Percentiles rank a stretch among this genome's conserved stretches.
phyloP scores from a whole-genome alignment of 2,113 vertebrate genomes.

The Podarcis muralis region DNA sequence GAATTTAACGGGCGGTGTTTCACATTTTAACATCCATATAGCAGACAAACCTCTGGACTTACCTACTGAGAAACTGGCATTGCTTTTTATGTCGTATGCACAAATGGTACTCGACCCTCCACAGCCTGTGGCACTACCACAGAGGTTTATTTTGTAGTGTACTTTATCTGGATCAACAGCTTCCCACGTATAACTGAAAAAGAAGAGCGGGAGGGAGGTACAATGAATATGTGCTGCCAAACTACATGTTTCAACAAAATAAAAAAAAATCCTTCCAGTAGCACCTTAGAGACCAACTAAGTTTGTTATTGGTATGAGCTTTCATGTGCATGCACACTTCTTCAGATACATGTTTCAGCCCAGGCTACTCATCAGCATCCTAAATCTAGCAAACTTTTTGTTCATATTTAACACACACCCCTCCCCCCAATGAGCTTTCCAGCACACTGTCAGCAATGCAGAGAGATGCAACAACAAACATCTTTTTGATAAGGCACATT shows the following conservation, averaged over 20 bases:
- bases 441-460: background rate
- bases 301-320: too few species aligned
- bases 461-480: too few species aligned
- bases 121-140: slow-evolving; percentile 73
- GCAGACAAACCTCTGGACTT: slow-evolving; percentile 68
- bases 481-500: background rate
- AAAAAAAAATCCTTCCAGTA: too few species aligned
- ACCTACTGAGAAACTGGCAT: slow-evolving; percentile 79
- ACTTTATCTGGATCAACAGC: slow-evolving; percentile 84
- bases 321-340: too few species aligned
- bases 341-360: background rate
- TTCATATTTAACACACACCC: background rate
- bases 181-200: slow-evolving; percentile 89
- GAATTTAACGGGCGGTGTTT: background rate
- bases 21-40: background rate
- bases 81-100: slow-evolving; percentile 57
- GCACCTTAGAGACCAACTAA: too few species aligned
- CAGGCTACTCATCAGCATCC: background rate
- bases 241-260: background rate
- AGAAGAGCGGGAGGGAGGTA: slow-evolving; percentile 37
- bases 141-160: slow-evolving; percentile 86
- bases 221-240: slow-evolving; percentile 1
- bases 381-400: background rate
- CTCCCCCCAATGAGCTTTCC: background rate
- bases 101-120: slow-evolving; percentile 78